A percentile compares a stretch with the other conserved stretches of the same genome.
Evolutionary conservation across 1,140 invertebrate species (phyloP).

Genomic region (Armadillidium nasatum): DNA sequence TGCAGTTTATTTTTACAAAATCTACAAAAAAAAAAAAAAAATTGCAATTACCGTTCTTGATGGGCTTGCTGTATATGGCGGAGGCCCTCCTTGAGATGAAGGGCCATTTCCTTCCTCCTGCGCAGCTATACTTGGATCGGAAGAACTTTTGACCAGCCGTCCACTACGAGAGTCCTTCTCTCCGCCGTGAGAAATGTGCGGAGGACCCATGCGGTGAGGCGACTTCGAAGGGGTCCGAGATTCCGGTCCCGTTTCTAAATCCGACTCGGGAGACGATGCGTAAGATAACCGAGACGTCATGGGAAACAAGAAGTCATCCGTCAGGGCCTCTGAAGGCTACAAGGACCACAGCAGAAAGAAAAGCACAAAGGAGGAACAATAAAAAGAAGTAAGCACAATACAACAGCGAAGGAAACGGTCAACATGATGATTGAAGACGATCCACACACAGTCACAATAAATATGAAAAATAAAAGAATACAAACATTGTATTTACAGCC

Average conservation of each 20-base stretch:
- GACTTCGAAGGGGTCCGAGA: slow-evolving; percentile 47
- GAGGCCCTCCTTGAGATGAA: slow-evolving; percentile 62
- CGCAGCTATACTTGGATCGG: slow-evolving; percentile 77
- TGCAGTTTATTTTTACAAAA: too few relatives aligned
- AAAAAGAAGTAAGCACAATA: too few relatives aligned
- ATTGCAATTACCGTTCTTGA: slow-evolving; percentile 47
- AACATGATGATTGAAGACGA: too few relatives aligned
- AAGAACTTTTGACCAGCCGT: slow-evolving; percentile 71
- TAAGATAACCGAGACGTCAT: slow-evolving; percentile 93
- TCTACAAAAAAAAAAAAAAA: not conserved
- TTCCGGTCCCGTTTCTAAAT: slow-evolving; percentile 60
- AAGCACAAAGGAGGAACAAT: too few relatives aligned
- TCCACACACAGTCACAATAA: too few relatives aligned
- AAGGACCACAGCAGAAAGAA: too few relatives aligned
- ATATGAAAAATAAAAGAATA: too few relatives aligned
- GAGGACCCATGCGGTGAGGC: slow-evolving; percentile 48
- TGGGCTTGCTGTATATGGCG: slow-evolving; percentile 61
- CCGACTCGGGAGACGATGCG: slow-evolving; percentile 90
- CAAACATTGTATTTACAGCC: too few relatives aligned
- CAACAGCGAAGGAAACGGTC: too few relatives aligned
- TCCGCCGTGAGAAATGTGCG: slow-evolving; percentile 28
- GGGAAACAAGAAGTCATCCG: slow-evolving; percentile 91
- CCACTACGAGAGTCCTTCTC: slow-evolving; percentile 41
- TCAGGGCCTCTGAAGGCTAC: slow-evolving; percentile 54
- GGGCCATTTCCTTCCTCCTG: slow-evolving; percentile 56